These are phyloP conservation scores for Galaxea fascicularis DNA, from an alignment of 92 coral and sea anemone genomes.

Conservation along the genomic window DNA sequence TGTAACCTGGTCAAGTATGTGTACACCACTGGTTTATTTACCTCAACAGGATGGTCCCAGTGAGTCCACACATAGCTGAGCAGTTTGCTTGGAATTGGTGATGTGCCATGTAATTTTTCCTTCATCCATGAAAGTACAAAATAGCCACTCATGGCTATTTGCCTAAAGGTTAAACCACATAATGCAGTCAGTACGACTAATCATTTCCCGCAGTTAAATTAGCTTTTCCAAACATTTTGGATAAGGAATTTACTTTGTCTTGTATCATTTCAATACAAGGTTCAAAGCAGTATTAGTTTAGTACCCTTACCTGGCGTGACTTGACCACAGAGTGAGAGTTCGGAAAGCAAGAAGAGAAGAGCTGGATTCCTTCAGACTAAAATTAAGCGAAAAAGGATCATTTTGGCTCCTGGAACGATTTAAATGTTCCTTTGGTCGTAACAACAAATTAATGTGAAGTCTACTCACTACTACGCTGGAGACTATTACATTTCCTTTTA, in stretches of 20 bases:
- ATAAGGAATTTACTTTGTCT: too few relatives aligned
- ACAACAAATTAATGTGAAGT: too few relatives aligned
- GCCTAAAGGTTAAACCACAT: not conserved
- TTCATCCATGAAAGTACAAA: conserved; percentile 24
- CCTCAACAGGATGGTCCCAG: conserved; percentile 98
- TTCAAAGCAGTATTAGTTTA: not conserved
- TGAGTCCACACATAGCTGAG: conserved; percentile 87
- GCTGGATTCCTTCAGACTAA: conserved; percentile 86
- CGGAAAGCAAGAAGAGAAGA: conserved; percentile 77
- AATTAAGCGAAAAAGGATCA: not conserved
- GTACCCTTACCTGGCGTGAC: conserved; percentile 71
- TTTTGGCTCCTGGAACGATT: not conserved
- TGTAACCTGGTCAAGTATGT: not conserved
- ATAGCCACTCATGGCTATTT: not conserved
- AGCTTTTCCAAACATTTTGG: too few relatives aligned
- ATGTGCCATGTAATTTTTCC: conserved; percentile 68
- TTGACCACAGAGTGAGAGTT: conserved; percentile 84
- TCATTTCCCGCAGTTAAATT: not conserved
- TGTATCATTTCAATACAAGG: too few relatives aligned
- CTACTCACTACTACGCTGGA: too few relatives aligned
- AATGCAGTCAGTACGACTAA: not conserved
- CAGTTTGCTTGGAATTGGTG: conserved; percentile 74
- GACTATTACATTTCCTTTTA: too few relatives aligned
- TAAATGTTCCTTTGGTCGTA: too few relatives aligned
- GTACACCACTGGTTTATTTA: conserved; percentile 12